A percentile compares a stretch with the other conserved stretches of the same genome.
phyloP scores from a whole-genome alignment of 2,113 vertebrate genomes.

The Barnardius zonarius region DNA sequence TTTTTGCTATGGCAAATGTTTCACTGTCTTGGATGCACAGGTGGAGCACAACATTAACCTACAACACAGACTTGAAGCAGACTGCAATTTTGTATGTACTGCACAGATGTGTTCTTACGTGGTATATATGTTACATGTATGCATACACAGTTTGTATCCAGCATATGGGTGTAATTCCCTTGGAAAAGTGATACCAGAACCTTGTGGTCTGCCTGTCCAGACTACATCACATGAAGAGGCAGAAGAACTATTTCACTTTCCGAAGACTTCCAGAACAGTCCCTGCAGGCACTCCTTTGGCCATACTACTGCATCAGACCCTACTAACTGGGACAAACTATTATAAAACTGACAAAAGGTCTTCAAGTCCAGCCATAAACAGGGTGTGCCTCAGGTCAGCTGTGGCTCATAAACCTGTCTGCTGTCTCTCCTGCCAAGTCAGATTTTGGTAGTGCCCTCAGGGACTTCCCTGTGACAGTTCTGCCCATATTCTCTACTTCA shows the following conservation, averaged over 20 bases:
- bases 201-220: not conserved
- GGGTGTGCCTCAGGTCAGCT: not conserved
- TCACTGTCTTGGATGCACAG: not conserved
- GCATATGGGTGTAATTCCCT: not conserved
- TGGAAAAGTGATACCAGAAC: not conserved
- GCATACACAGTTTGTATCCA: not conserved
- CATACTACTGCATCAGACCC: not conserved
- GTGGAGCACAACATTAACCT: not conserved
- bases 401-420: not conserved
- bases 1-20: not conserved
- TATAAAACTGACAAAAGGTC: not conserved
- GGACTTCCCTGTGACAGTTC: not conserved
- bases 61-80: not conserved
- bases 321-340: not conserved
- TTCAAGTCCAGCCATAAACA: not conserved
- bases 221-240: not conserved
- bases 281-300: not conserved
- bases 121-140: fast-evolving
- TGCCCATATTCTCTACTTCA: not conserved
- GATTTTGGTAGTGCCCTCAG: not conserved
- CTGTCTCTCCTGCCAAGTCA: not conserved
- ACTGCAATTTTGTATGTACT: not conserved
- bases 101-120: not conserved
- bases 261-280: not conserved
- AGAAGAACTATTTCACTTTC: not conserved